Base-by-base conservation (phyloP, 1,140 invertebrate species). In the Brachionus asplanchnoidis region DNA sequence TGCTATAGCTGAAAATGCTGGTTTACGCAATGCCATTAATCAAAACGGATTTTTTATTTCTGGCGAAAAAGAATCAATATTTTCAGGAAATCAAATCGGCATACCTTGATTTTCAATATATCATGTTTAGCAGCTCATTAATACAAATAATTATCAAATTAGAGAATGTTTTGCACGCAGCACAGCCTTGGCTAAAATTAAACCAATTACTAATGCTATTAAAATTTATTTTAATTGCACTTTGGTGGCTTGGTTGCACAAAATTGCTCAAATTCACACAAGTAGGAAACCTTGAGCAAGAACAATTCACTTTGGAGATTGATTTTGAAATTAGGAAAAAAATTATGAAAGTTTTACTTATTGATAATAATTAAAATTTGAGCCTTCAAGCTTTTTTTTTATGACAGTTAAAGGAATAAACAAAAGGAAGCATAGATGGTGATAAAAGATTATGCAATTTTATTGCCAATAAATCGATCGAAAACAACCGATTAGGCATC, bases 101-200 rank as follows among this genome's bases (percentile, higher is more conserved):
- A 60, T 60, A 60, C 53, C 53, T 60, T 60, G 46, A 53, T 60
- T 60, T 60, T 60, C n/a, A 60, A 60, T 60, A 60, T 60, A 60
- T 60, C 53, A 60, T 60, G 17, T 60, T 60, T 60, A 20, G 20
- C n/a, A 60, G 20, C 53, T 60, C 53, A 60, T 60, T 60, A 60
- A 60, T 60, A 60, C n/a, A 60, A 60, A 60, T 60, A 20, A 20
- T 9, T 20, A 60, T 20, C 53, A 7, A 60, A 20, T 60, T 60
- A 20, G 53, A 60, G 7, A 60, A 9, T 36, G 4, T 60, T 20
- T 60, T 20, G 53, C 53, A 20, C 17, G 7, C 53, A 60, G 53
- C 8, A 60, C 8, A 60, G 23, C 53, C 53, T 60, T 60, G 53
- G 17, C 53, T 20, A 23, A 26, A 60, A 60, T 26, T 26, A 6